phyloP scores from a whole-genome alignment of 1,140 invertebrate species.

The Bathynomus jamesi region DNA sequence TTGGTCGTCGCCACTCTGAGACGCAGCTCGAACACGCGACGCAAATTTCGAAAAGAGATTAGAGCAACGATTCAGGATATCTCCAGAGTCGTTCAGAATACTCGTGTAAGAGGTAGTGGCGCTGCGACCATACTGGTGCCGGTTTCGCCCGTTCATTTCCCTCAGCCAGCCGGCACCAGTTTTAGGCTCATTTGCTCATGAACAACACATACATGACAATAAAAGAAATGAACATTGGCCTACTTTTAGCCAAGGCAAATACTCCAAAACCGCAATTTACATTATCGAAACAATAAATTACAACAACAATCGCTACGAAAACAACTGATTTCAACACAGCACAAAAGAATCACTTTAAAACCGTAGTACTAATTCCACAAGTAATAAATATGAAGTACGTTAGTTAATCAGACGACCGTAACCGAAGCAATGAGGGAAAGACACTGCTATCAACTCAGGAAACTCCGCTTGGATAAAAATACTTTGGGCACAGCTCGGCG shows the following conservation, averaged over 20 bases:
- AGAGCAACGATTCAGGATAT: constrained; percentile 35
- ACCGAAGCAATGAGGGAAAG: background rate
- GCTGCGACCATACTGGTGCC: constrained; percentile 36
- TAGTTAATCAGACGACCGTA: background rate
- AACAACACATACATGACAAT: no score
- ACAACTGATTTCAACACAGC: no score
- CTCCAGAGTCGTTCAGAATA: constrained; percentile 29
- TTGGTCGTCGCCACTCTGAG: constrained; percentile 30
- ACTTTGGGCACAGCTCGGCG: background rate
- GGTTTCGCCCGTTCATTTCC: constrained; percentile 28
- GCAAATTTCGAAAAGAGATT: constrained; percentile 34
- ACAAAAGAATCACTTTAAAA: no score
- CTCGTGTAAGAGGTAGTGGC: constrained; percentile 36
- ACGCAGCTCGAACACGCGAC: constrained; percentile 30
- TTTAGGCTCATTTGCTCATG: background rate
- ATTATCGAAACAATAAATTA: no score
- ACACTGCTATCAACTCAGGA: background rate
- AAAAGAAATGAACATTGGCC: no score
- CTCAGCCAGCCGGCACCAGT: background rate
- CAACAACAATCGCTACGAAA: no score
- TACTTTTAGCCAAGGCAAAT: no score
- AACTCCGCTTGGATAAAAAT: background rate
- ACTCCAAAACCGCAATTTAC: no score
- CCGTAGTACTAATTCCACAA: no score
- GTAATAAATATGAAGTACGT: no score